Base-by-base conservation (phyloP, 2,888 invertebrate species). In the Catocala sponsa region DNA sequence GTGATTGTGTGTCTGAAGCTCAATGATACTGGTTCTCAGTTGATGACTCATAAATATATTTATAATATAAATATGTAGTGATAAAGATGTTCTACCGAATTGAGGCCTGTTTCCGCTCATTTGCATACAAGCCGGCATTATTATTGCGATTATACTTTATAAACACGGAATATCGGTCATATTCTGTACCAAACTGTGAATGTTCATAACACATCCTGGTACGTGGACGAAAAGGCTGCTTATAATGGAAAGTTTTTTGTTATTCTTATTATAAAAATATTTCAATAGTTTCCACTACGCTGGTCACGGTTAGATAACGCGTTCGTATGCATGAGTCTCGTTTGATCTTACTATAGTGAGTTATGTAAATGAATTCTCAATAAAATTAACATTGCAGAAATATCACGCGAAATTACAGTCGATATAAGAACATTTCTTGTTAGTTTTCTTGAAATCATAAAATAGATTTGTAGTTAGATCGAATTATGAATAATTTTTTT, bases 1-100 rank as follows among this genome's bases (percentile, higher is more conserved):
- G 52, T 69, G 56, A 72, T 65, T 55, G 52, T 60, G 59, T 59
- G 74, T 74, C 70, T 71, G 67, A 49, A 55, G 47, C 33, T 55
- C 70, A 70, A 75, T 79, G 67, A 54, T 65, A 74, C 70, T 59
- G 68, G 25, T 67, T 63, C 12, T 60, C 50, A 47, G 48, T 65
- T 62, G 11, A 57, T 79, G 76, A 75, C 41, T 78, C 77, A 70
- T 58, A 52, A 63, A 9, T 15, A 6, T 25, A 6, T 11, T 42
- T 59, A 15, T 46, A 50, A 35, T 62, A 62, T 56, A 72, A 55
- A 12, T 32, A 55, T 50, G 13, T 9, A 47, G 0, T 5, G 1
- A 15, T 15, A 46, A 25, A 25, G 25, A 25, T 25, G 25, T 25
- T 25, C 25, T 25, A 25, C 25, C 25, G 2, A 25, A 25, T 4